Evolutionary conservation across 2,113 vertebrate genomes (phyloP).

Genomic region (Seriola aureovittata): DNA sequence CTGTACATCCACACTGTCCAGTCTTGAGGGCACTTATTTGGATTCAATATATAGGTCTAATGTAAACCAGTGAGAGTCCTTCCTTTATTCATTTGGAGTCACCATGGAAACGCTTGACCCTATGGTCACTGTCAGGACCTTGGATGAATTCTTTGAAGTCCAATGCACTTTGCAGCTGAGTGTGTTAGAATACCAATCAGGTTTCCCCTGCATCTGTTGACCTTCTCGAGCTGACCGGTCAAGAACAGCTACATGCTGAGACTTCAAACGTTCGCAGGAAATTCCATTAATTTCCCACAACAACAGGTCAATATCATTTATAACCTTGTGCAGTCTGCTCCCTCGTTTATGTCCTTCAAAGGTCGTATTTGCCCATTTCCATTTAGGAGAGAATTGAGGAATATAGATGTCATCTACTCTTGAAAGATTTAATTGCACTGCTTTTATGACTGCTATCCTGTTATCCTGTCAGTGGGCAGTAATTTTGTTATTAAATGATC

Average conservation of each 20-base stretch:
- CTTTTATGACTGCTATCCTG: background rate
- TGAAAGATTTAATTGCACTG: background rate
- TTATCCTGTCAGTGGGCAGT: too few species aligned
- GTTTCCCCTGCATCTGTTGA: slow-evolving; percentile 46
- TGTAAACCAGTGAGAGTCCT: background rate
- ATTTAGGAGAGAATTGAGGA: background rate
- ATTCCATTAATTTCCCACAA: slow-evolving; percentile 42
- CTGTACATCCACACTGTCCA: background rate
- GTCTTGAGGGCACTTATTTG: background rate
- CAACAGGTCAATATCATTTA: slow-evolving; percentile 29
- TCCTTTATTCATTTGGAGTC: background rate
- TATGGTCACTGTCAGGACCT: slow-evolving; percentile 48
- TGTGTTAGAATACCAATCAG: slow-evolving; percentile 58
- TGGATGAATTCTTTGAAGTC: slow-evolving; percentile 60
- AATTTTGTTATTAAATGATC: too few species aligned
- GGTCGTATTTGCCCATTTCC: background rate
- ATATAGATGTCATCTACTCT: background rate
- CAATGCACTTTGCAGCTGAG: slow-evolving; percentile 39
- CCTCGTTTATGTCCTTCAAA: slow-evolving; percentile 11
- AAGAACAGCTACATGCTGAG: slow-evolving; percentile 33
- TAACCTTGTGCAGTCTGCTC: background rate
- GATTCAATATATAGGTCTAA: background rate
- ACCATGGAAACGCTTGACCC: slow-evolving; percentile 38
- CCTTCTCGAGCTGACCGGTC: slow-evolving; percentile 46
- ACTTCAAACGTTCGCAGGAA: slow-evolving; percentile 41